Base-by-base conservation (phyloP, 2,888 invertebrate species). In the Sesia bembeciformis region DNA sequence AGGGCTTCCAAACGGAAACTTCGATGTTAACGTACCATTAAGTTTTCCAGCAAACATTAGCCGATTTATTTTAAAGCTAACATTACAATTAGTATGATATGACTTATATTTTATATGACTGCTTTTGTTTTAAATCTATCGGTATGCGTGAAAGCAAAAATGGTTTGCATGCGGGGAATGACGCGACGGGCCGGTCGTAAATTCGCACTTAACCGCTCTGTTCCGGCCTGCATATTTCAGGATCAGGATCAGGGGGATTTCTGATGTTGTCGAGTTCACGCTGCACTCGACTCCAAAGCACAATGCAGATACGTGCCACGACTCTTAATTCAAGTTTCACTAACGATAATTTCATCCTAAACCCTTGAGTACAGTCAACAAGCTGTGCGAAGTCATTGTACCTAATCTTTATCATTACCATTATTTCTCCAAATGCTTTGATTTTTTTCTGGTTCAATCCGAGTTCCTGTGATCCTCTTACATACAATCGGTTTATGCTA, bases 191-290 rank as follows among this genome's bases (percentile, higher is more conserved):
- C 8, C 43, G 43, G 69, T 79, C 76, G 72, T 81, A 78, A 80
- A 81, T 78, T 74, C 65, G 65, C 67, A 72, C 76, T 78, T 78
- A 78, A 68, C 68, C 64, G 40, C 52, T 64, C 62, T 57, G 62
- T 65, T 67, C 66, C 61, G 60, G 65, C 68, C 66, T 76, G 69
- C 77, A 79, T 80, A 76, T 78, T 76, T 79, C 71, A 76, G 70
- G 71, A 74, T 77, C 74, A 68, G 65, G 66, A 60, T 55, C 60
- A 52, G 7, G 3, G 59, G 67, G 68, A 70, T 69, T 66, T 72
- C 64, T 67, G 70, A 68, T 67, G 64, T 59, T 56, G 54, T 56
- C 57, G 62, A 63, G 65, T 63, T 64, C 66, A 56, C 67, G 66
- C 66, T 73, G 69, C 72, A 70, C 68, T 67, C 63, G 63, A 57